Evolutionary conservation across 2,113 vertebrate genomes (phyloP), one percentile per base, ranked within the genome.

Genomic region (Ciconia stormi): DNA sequence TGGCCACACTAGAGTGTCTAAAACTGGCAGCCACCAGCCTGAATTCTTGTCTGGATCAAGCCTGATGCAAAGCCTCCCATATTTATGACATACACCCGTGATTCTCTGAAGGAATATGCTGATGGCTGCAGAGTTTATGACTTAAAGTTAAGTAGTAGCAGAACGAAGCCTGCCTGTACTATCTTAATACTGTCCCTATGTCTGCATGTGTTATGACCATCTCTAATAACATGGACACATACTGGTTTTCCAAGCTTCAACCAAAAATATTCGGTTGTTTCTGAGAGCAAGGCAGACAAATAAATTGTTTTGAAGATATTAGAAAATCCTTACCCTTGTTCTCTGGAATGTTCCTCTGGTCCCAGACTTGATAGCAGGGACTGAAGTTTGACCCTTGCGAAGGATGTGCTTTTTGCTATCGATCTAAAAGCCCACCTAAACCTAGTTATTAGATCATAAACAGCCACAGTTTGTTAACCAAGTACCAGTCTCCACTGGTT

Each of bases 401-500:
- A 92, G 58, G 89, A 85, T 82, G 74, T 65, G 46, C 53, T n/a
- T 85, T 94, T 88, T 87, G 86, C 67, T 92, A 34, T 72, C 77
- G 65, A 11, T 65, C 69, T 87, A 21, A 91, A 91, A 95, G 20
- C 58, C 87, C 0, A 2, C 66, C 89, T 52, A 85, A 77, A 91
- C 58, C 62, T 83, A 34, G 22, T 87, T 92, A 66, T 49, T 93
- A 82, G 89, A 95, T 90, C 50, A 87, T 29, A 81, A 96, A 81
- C 26, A 90, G 69, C 19, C 53, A 25, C 65, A 69, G 53, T 87
- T 91, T 93, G 66, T 66, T 91, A 90, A 77, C 78, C 38, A 23
- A 88, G 73, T 85, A 65, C 89, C 66, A 89, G 87, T 42, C 70
- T 70, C 58, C 95, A 80, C 78, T 95, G 84, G 58, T 90, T 92